Evolutionary conservation across 2,888 invertebrate genomes (phyloP).

Genomic region (Eristalinus sepulchralis): DNA sequence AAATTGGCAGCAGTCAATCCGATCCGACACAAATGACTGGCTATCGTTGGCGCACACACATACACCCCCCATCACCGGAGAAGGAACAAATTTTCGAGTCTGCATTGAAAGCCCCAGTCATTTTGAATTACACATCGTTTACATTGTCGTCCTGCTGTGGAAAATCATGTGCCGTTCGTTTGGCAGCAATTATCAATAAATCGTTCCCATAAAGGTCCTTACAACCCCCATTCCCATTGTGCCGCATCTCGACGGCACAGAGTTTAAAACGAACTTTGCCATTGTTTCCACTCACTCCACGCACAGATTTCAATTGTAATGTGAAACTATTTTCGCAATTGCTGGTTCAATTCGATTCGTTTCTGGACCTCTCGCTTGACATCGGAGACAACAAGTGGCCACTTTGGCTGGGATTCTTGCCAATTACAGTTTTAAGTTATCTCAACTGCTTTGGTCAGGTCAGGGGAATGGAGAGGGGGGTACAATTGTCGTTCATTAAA

Average conservation of each 20-base stretch:
- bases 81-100: neutral
- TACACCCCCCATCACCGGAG: neutral
- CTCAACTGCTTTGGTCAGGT: neutral
- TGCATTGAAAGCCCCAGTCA: neutral
- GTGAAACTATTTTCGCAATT: neutral
- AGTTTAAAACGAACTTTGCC: neutral
- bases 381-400: neutral
- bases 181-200: neutral
- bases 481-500: neutral
- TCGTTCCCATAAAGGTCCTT: neutral
- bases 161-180: neutral
- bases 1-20: neutral
- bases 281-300: neutral
- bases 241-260: neutral
- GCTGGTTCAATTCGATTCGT: neutral
- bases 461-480: neutral
- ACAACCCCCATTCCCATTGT: neutral
- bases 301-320: neutral
- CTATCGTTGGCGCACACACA: neutral
- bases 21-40: neutral
- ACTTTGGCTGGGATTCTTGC: neutral
- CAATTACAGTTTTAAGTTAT: neutral
- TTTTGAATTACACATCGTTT: neutral
- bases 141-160: neutral
- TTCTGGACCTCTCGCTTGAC: neutral